Evolutionary conservation across 2,888 invertebrate genomes (phyloP), one percentile per base, ranked within the genome.

Genomic region (Megastigmus dorsalis): DNA sequence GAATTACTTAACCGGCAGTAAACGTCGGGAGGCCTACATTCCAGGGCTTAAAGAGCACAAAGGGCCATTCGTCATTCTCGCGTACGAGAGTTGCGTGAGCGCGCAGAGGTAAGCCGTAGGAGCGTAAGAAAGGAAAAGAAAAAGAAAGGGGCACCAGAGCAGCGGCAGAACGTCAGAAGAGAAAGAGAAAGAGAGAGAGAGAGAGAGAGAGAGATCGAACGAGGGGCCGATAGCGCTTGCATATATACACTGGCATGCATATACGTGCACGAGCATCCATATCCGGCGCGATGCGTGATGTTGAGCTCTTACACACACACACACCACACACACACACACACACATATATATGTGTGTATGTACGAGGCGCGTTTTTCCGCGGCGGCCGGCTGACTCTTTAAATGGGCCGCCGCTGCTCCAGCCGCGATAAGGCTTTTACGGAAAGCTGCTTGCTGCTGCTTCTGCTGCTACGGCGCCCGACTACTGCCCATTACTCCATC

Each of bases 1-100:
- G 55, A 74, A 74, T 74, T 65, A 74, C 69, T 74, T 74, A 74
- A 52, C 43, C 50, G 59, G 69, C 57, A 28, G 52, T 74, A 74
- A 74, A 74, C 74, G 74, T 68, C 69, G 18, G n/a, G 30, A 41
- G 30, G 7, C 41, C 36, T 18, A 20, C 50, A 41, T 38, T 54
- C 65, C 45, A 55, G 30, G 41, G 52, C 15, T 50, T 74, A 60
- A 57, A 50, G 55, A 62, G 30, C 62, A 69, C 74, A 74, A 74
- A 66, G 74, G 57, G 63, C 63, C 60, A 57, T 74, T 57, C 74
- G 57, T 74, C 67, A 74, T 55, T 54, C 48, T 41, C 45, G 48
- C 65, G 30, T 28, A 23, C 57, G 28, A 48, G 48, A 38, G 36
- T 36, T n/a, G 20, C 55, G 67, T 45, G 55, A 57, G 43, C 20